A percentile compares a stretch with the other conserved stretches of the same genome.
Evolutionary conservation across 2,113 vertebrate genomes (phyloP).

Genomic region (Oxyura jamaicensis): DNA sequence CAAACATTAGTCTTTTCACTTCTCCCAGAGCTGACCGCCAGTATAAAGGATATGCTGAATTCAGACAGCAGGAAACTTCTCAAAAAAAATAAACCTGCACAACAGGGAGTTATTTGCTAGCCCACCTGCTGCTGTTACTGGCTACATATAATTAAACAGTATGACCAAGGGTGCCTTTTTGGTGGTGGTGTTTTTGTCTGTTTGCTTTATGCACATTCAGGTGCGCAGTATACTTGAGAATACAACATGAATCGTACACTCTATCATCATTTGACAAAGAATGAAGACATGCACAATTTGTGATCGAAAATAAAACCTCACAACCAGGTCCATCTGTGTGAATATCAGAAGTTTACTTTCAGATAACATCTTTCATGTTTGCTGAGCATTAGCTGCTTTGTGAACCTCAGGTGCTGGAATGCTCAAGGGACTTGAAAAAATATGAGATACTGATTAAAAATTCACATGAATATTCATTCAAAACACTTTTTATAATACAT

Average conservation of each 20-base stretch:
- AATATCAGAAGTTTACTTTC: neutral
- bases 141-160: neutral
- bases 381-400: neutral
- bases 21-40: neutral
- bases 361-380: neutral
- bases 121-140: neutral
- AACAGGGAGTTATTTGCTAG: neutral
- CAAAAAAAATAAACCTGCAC: neutral
- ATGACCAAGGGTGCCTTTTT: neutral
- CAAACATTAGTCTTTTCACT: neutral
- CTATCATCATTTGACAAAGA: neutral
- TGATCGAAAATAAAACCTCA: neutral
- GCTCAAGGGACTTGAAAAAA: neutral
- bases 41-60: neutral
- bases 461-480: neutral
- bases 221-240: neutral
- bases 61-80: neutral
- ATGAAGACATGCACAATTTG: neutral
- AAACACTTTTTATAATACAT: neutral
- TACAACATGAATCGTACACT: neutral
- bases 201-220: neutral
- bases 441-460: neutral
- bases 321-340: neutral
- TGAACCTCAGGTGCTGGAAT: neutral
- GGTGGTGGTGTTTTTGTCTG: neutral